Percentiles rank a stretch among this genome's conserved stretches.
Conservation (phyloP, 2,888 invertebrate genomes). For the Pseudanteris insignis region DNA sequence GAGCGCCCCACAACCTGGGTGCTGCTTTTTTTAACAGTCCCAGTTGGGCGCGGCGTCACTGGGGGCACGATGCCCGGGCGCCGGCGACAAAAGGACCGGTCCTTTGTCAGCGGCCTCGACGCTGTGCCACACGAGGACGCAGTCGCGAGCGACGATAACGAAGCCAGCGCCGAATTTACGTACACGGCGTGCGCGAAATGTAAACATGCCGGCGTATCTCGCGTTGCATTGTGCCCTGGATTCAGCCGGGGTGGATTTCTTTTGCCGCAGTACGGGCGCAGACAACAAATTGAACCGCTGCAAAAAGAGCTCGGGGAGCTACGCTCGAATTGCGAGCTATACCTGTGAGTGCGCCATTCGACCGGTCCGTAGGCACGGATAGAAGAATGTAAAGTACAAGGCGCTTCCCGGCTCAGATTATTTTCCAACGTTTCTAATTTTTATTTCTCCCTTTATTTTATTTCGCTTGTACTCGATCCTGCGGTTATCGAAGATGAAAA, state of each 20-base stretch:
- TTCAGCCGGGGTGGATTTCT: too few relatives aligned
- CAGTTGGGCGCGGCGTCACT: too few relatives aligned
- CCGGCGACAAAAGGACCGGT: constrained; percentile 40
- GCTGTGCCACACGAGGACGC: constrained; percentile 24
- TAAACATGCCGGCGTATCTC: constrained; percentile 30
- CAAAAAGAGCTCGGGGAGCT: constrained; percentile 33
- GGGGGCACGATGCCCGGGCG: too few relatives aligned
- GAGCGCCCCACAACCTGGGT: too few relatives aligned
- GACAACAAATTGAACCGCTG: constrained; percentile 39
- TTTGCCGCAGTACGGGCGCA: constrained; percentile 34
- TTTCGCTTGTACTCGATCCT: too few relatives aligned
- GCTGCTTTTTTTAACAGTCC: too few relatives aligned
- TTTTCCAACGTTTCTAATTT: too few relatives aligned
- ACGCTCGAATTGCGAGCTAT: constrained; percentile 21
- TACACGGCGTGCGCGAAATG: constrained; percentile 33
- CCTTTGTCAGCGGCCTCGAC: constrained; percentile 26
- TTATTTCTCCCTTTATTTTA: too few relatives aligned
- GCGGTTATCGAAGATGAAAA: too few relatives aligned
- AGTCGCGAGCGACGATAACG: constrained; percentile 34
- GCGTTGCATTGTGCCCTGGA: constrained; percentile 41
- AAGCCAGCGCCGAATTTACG: constrained; percentile 29
- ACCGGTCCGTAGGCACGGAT: constrained; percentile 15
- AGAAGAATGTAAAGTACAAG: constrained; percentile 22
- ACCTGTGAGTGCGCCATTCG: too few relatives aligned
- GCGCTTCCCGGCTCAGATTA: too few relatives aligned